Evolutionary conservation across 2,113 vertebrate genomes (phyloP).

Genomic region (Myotis brandtii): DNA sequence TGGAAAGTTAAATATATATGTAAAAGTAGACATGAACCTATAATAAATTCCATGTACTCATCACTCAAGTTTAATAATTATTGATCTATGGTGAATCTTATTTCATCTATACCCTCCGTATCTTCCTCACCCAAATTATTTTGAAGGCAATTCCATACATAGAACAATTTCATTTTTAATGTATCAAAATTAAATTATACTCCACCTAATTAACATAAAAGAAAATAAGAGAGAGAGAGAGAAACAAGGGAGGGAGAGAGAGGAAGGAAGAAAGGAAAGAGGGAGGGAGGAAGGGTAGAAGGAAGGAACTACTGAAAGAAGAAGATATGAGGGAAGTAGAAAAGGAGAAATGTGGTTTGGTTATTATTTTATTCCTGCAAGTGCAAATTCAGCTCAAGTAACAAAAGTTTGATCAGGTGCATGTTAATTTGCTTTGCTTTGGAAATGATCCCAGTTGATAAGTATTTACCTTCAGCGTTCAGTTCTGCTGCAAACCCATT

Average conservation of each 20-base stretch:
- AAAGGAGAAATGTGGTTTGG: background rate
- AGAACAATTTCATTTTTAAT: slow-evolving; percentile 37
- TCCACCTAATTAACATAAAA: background rate
- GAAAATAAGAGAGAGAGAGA: background rate
- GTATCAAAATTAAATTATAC: background rate
- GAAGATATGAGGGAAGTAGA: background rate
- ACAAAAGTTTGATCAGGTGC: slow-evolving; percentile 16
- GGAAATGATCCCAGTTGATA: background rate
- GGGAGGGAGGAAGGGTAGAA: background rate
- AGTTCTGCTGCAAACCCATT: background rate
- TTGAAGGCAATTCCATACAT: slow-evolving; percentile 5
- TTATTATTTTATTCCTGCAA: background rate
- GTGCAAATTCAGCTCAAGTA: slow-evolving; percentile 10
- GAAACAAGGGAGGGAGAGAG: background rate
- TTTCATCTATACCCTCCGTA: background rate
- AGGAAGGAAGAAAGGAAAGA: background rate
- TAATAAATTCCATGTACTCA: background rate
- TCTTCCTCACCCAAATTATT: background rate
- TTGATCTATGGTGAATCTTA: background rate
- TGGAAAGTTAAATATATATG: background rate
- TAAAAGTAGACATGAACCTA: background rate
- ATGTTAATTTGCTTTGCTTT: slow-evolving; percentile 46
- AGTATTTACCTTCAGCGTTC: slow-evolving; percentile 51
- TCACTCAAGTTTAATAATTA: slow-evolving; percentile 15
- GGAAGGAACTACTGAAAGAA: background rate